These are phyloP conservation scores for Drosophila pachea DNA, from an alignment of 1,140 invertebrate genomes.

Conservation along the genomic window DNA sequence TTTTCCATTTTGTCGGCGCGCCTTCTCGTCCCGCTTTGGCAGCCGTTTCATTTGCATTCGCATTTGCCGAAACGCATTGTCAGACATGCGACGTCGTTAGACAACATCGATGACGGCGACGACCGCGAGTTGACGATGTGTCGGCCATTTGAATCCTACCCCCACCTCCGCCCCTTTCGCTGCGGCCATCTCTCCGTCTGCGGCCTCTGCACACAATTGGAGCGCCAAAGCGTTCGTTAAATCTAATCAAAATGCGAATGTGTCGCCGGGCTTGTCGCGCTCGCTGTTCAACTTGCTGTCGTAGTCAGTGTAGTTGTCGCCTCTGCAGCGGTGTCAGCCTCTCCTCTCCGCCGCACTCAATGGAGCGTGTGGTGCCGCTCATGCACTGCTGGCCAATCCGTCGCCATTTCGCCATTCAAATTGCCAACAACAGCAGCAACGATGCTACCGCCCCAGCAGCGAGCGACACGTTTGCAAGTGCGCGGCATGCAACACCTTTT, in stretches of 20 bases:
- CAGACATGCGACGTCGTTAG: constrained; percentile 63
- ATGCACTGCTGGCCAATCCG: constrained; percentile 45
- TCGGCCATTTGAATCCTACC: constrained; percentile 22
- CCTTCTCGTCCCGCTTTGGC: constrained; percentile 43
- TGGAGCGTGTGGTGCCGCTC: constrained; percentile 22
- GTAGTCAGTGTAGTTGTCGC: constrained; percentile 51
- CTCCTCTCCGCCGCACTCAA: constrained; percentile 57
- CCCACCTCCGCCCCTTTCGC: not conserved
- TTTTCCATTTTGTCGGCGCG: constrained; percentile 66
- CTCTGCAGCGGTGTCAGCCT: constrained; percentile 54
- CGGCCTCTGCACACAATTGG: constrained; percentile 52
- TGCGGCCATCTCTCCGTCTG: not conserved
- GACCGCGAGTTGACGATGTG: constrained; percentile 31
- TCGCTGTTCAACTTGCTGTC: constrained; percentile 43
- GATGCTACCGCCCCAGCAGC: constrained; percentile 30
- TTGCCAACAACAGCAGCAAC: constrained; percentile 52
- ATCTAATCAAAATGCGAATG: constrained; percentile 75
- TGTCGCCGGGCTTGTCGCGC: constrained; percentile 37
- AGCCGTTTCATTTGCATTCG: constrained; percentile 47
- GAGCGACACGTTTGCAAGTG: constrained; percentile 68
- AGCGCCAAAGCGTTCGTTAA: constrained; percentile 67
- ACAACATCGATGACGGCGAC: constrained; percentile 28
- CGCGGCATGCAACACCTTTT: constrained; percentile 70
- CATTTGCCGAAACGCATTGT: constrained; percentile 60
- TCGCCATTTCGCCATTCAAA: constrained; percentile 68